Evolutionary conservation across 2,797 vertebrate genomes (phyloP).

Genomic region (Emydoidea blandingii): DNA sequence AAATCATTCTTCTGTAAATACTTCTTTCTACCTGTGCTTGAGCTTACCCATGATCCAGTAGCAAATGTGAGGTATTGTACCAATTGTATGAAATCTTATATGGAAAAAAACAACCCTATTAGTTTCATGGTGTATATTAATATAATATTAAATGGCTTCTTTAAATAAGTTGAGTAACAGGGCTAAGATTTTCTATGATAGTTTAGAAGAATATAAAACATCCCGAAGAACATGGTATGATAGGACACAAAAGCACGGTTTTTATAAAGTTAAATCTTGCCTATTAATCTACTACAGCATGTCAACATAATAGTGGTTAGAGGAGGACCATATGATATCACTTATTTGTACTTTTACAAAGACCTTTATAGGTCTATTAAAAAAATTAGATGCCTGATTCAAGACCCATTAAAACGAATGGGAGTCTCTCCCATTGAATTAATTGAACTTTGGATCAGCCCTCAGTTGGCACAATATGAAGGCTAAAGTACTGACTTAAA

Average conservation of each 20-base stretch:
- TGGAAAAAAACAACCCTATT: not conserved
- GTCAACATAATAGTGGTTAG: not conserved
- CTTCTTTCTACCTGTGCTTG: conserved; percentile 91
- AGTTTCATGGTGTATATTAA: conserved; percentile 36
- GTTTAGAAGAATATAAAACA: not conserved
- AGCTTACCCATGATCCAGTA: conserved; percentile 93
- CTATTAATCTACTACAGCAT: not conserved
- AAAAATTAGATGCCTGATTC: not conserved
- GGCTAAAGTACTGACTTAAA: not conserved
- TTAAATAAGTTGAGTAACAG: not conserved
- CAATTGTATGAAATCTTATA: not conserved
- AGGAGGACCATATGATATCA: not conserved
- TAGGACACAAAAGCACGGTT: not conserved
- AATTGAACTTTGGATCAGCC: not conserved
- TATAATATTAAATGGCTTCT: not conserved
- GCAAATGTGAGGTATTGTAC: conserved; percentile 93
- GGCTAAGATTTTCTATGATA: not conserved
- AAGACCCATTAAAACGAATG: not conserved
- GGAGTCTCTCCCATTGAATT: not conserved
- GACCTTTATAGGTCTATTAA: not conserved
- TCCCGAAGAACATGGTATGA: not conserved
- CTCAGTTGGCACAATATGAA: not conserved
- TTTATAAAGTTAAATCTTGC: not conserved
- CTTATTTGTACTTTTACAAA: not conserved
- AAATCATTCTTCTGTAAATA: conserved; percentile 96